Evolutionary conservation across 2,113 vertebrate genomes (phyloP).

Genomic region (Macquaria ambigua): DNA sequence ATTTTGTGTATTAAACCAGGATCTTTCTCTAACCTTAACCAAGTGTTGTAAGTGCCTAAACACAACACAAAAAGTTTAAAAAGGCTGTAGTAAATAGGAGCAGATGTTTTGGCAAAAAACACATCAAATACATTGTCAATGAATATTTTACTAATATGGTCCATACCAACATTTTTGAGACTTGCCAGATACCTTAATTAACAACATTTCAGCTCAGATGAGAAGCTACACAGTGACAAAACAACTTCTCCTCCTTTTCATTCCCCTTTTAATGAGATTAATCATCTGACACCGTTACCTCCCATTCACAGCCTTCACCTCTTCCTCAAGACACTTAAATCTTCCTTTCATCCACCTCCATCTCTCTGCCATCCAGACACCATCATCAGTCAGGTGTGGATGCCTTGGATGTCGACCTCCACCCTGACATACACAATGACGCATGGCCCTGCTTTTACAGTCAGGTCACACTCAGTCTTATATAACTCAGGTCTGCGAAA

Average conservation of each 20-base stretch:
- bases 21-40: background rate
- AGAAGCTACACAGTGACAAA: conserved; percentile 32
- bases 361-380: conserved; percentile 36
- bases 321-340: conserved; percentile 30
- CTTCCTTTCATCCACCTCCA: conserved; percentile 61
- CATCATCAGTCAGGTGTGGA: conserved; percentile 54
- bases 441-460: conserved; percentile 46
- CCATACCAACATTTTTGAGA: background rate
- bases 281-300: conserved; percentile 38
- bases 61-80: background rate
- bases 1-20: background rate
- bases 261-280: conserved; percentile 22
- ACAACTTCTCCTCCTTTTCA: conserved; percentile 14
- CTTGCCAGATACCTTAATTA: background rate
- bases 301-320: conserved; percentile 46
- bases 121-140: background rate
- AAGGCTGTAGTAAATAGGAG: background rate
- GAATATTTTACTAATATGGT: background rate
- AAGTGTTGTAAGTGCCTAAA: no score
- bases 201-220: conserved; percentile 20
- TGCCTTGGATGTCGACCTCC: conserved; percentile 51
- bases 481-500: conserved; percentile 54
- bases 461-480: conserved; percentile 49
- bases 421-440: conserved; percentile 53
- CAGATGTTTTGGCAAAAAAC: background rate